These are phyloP conservation scores for Drosophila imparisetae DNA, from an alignment of 2,888 invertebrate genomes.

Conservation along the genomic window DNA sequence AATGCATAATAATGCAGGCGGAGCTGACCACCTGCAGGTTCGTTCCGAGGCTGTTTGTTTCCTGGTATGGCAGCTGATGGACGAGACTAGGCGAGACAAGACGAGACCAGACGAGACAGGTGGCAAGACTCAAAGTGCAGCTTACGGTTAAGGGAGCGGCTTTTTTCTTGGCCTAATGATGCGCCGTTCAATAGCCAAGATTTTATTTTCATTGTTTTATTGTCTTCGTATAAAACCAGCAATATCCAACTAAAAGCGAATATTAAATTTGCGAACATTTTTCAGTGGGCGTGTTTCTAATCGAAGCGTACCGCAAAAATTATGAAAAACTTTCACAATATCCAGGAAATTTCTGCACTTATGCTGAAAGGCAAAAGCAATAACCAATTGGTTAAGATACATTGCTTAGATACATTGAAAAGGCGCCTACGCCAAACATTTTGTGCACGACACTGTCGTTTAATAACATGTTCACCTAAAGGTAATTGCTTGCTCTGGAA, in stretches of 20 bases:
- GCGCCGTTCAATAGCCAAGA: conserved; percentile 19
- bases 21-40: conserved; percentile 27
- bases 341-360: conserved; percentile 29
- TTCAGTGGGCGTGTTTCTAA: conserved; percentile 38
- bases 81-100: neutral
- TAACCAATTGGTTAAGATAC: conserved; percentile 7
- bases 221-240: conserved; percentile 11
- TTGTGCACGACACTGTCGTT: neutral
- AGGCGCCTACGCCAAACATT: neutral
- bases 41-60: conserved; percentile 27
- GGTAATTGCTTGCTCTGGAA: neutral
- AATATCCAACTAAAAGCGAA: conserved; percentile 3
- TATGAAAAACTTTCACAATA: conserved; percentile 31
- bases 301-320: conserved; percentile 19
- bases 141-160: conserved; percentile 37
- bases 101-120: conserved; percentile 3
- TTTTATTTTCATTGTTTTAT: conserved; percentile 30
- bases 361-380: conserved; percentile 13
- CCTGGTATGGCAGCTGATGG: conserved; percentile 43
- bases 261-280: conserved; percentile 4
- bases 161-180: conserved; percentile 21
- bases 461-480: neutral
- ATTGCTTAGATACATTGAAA: conserved; percentile 14
- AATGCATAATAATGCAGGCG: conserved; percentile 54
- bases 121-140: conserved; percentile 16